Evolutionary conservation across 92 coral and sea anemone genomes (phyloP).

Genomic region (Meandrina meandrites): DNA sequence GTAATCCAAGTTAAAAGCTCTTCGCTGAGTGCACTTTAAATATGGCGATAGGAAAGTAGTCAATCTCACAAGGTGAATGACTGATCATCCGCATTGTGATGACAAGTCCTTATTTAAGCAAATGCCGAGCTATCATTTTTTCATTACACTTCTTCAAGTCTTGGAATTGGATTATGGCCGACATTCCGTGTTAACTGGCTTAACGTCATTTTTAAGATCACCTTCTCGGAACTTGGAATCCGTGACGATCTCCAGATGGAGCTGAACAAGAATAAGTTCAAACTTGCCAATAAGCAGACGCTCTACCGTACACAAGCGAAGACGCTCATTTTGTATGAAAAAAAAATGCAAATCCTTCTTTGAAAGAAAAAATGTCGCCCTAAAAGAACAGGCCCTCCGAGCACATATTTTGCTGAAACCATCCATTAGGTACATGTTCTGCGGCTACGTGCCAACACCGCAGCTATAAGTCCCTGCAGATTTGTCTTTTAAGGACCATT

Average conservation of each 20-base stretch:
- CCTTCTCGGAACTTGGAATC: background rate
- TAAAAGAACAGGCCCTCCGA: background rate
- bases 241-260: background rate
- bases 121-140: conserved; percentile 7
- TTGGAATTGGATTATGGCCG: conserved; percentile 21
- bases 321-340: background rate
- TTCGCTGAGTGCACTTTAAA: background rate
- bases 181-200: conserved; percentile 34
- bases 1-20: background rate
- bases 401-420: background rate
- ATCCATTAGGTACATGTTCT: background rate
- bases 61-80: background rate
- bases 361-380: background rate
- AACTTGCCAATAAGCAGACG: background rate
- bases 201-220: background rate
- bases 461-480: background rate
- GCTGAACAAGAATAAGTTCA: background rate
- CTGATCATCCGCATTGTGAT: conserved; percentile 2
- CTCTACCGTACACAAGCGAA: background rate
- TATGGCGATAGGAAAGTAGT: background rate
- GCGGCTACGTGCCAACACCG: background rate
- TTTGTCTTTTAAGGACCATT: background rate
- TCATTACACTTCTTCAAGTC: conserved; percentile 10
- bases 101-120: conserved; percentile 18
- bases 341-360: background rate